phyloP scores from a whole-genome alignment of 2,113 vertebrate genomes.

The Thamnaconus septentrionalis region DNA sequence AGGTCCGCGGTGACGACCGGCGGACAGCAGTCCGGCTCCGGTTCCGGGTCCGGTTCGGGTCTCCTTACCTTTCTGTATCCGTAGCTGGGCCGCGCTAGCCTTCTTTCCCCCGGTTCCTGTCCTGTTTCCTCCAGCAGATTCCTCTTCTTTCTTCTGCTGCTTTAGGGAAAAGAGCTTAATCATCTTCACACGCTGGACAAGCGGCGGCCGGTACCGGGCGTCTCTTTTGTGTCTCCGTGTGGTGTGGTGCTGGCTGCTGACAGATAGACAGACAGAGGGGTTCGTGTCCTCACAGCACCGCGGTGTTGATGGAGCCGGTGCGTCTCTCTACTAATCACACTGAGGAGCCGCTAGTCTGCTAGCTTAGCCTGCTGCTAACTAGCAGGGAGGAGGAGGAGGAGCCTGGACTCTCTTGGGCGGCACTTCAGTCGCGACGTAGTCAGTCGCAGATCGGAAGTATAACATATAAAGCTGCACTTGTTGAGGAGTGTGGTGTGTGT shows the following conservation, averaged over 20 bases:
- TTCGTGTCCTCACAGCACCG: constrained; percentile 54
- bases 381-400: too few relatives aligned
- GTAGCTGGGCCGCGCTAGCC: constrained; percentile 93
- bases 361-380: too few relatives aligned
- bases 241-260: neutral
- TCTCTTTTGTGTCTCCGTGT: constrained; percentile 14
- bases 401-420: too few relatives aligned
- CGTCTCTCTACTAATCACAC: constrained; percentile 33
- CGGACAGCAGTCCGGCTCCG: too few relatives aligned
- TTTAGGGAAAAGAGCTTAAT: constrained; percentile 97
- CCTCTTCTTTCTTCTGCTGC: constrained; percentile 99
- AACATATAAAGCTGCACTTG: too few relatives aligned
- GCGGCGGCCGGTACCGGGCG: constrained; percentile 11
- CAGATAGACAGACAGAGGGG: neutral
- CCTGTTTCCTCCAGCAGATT: constrained; percentile 92
- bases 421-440: too few relatives aligned
- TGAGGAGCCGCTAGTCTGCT: too few relatives aligned
- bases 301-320: constrained; percentile 65
- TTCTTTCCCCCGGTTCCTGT: constrained; percentile 87
- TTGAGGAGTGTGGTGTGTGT: too few relatives aligned
- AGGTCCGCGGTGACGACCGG: too few relatives aligned
- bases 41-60: too few relatives aligned
- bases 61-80: constrained; percentile 89
- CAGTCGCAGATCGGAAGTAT: too few relatives aligned
- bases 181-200: constrained; percentile 75